phyloP scores from a whole-genome alignment of 2,888 invertebrate species.

The Andrena dorsata region DNA sequence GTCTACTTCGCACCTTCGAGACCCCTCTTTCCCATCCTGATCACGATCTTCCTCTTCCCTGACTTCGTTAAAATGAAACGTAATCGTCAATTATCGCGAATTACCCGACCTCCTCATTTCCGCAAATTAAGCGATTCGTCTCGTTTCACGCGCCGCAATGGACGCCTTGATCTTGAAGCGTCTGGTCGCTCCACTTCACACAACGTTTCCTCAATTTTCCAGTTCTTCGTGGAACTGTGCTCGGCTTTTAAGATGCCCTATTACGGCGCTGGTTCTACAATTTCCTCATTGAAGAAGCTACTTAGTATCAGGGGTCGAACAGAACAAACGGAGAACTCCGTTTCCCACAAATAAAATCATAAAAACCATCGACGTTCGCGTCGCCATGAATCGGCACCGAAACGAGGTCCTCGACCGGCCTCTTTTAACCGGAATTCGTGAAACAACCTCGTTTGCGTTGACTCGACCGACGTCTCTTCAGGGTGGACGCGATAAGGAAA shows the following conservation, averaged over 20 bases:
- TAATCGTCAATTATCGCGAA: conserved; percentile 29
- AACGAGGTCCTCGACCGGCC: conserved; percentile 9
- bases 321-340: no score
- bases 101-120: conserved; percentile 62
- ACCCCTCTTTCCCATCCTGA: background rate
- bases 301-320: background rate
- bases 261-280: background rate
- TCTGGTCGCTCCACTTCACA: background rate
- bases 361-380: background rate
- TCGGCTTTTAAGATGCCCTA: background rate
- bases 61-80: conserved; percentile 33
- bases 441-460: conserved; percentile 34
- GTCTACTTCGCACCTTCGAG: background rate
- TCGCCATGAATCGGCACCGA: conserved; percentile 4
- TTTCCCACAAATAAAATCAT: background rate
- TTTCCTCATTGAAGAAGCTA: conserved; percentile 8
- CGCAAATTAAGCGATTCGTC: conserved; percentile 65
- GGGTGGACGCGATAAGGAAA: conserved; percentile 51
- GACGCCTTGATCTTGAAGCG: background rate
- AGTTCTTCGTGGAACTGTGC: conserved; percentile 16
- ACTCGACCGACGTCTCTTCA: background rate
- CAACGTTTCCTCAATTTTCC: conserved; percentile 43
- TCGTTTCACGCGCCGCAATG: conserved; percentile 11
- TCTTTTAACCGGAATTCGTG: conserved; percentile 18
- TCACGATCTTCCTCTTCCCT: conserved; percentile 23